Percentiles rank a stretch among this genome's conserved stretches.
phyloP scores from a whole-genome alignment of 2,797 vertebrate genomes.

The Cossypha polioptera region DNA sequence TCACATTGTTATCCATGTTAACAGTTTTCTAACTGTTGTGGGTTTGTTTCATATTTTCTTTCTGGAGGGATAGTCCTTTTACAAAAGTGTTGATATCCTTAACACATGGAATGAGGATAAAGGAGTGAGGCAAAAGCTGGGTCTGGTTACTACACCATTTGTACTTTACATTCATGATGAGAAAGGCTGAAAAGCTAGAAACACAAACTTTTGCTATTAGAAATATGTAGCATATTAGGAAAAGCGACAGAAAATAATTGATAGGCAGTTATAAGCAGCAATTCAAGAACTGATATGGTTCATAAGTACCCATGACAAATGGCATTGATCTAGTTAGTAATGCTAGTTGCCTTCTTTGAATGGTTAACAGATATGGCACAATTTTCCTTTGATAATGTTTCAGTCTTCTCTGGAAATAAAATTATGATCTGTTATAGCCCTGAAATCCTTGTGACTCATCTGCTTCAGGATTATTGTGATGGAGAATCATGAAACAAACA shows the following conservation, averaged over 20 bases:
- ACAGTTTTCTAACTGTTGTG: neutral
- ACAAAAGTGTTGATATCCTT: neutral
- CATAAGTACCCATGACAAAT: neutral
- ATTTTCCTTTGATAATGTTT: neutral
- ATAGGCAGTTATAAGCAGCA: neutral
- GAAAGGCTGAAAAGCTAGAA: neutral
- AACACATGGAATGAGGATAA: neutral
- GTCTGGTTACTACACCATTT: neutral
- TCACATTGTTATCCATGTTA: neutral
- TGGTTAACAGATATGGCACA: neutral
- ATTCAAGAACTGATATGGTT: neutral
- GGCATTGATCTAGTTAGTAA: neutral
- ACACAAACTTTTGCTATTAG: neutral
- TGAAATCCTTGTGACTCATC: neutral
- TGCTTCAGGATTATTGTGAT: neutral
- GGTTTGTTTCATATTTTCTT: neutral
- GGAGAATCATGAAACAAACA: neutral
- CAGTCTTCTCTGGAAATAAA: neutral
- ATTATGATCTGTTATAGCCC: neutral
- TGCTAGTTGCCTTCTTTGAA: neutral
- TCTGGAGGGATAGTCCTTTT: neutral
- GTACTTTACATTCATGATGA: neutral
- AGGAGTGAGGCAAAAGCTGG: neutral
- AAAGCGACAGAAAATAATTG: neutral
- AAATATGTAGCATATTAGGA: neutral